Percentiles rank a stretch among this genome's conserved stretches.
Evolutionary conservation across 2,113 vertebrate species (phyloP).

Genomic region (Microtus montanus): DNA sequence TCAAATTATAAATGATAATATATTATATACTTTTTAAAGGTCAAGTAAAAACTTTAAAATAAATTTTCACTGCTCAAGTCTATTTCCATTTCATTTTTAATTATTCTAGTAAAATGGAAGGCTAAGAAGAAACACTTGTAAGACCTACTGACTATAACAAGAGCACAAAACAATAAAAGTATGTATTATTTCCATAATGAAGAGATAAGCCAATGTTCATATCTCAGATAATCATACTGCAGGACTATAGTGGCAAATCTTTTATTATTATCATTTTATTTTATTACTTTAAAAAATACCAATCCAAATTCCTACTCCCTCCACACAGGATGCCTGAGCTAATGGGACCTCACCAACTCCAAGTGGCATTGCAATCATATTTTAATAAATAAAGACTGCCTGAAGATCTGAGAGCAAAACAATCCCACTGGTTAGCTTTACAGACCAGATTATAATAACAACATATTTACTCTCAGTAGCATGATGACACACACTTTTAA

Average conservation of each 20-base stretch:
- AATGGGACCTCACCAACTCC: too few species aligned
- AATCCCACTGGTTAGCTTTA: too few species aligned
- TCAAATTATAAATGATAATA: slow-evolving; percentile 12
- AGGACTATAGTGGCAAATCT: neutral
- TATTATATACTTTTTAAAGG: neutral
- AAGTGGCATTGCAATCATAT: too few species aligned
- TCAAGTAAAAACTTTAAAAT: neutral
- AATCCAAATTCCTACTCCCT: too few species aligned
- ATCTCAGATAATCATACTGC: neutral
- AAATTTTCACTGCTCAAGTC: neutral
- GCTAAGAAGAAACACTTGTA: neutral
- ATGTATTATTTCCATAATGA: neutral
- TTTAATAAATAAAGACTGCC: too few species aligned
- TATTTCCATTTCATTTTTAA: slow-evolving; percentile 1
- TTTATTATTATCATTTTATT: too few species aligned
- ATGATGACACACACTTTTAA: too few species aligned
- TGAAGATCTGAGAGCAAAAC: too few species aligned
- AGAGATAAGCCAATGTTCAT: slow-evolving; percentile 5
- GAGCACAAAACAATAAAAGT: neutral
- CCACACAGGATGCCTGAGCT: too few species aligned
- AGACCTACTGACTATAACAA: neutral
- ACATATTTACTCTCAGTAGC: too few species aligned
- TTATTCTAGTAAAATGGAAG: neutral
- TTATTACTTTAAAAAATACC: too few species aligned
- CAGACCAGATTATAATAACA: too few species aligned